Percentiles rank a stretch among this genome's conserved stretches.
phyloP scores from a whole-genome alignment of 2,113 vertebrate genomes.

The Nycticorax nycticorax region DNA sequence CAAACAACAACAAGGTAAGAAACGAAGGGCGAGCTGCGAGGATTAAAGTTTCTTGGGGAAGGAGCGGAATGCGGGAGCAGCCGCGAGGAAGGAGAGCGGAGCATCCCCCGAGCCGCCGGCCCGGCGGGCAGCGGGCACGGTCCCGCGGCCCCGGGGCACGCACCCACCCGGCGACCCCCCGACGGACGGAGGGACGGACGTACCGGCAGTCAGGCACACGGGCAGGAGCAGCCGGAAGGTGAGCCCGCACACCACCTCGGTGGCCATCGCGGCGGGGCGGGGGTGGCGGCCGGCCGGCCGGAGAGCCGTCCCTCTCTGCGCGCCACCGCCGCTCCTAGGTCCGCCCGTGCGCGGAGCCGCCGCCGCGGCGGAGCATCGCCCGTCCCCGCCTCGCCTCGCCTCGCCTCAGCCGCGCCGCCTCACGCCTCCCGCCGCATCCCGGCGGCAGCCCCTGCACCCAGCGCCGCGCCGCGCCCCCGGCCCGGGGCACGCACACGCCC shows the following conservation, averaged over 20 bases:
- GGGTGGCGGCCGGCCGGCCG: constrained; percentile 31
- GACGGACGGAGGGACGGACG: constrained; percentile 66
- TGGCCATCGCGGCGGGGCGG: constrained; percentile 82
- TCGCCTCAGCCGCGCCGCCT: constrained; percentile 45
- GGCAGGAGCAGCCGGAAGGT: constrained; percentile 94
- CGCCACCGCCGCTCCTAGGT: constrained; percentile 63
- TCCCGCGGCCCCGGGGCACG: not conserved
- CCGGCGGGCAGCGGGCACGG: not conserved
- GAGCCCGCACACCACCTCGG: constrained; percentile 92
- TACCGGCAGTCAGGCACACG: constrained; percentile 90
- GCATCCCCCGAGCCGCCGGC: not conserved
- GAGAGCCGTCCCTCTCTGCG: not conserved
- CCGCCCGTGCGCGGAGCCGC: constrained; percentile 62
- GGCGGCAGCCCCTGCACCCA: constrained; percentile 19
- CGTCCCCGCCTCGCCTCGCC: not conserved
- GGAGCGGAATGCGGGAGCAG: fast-evolving
- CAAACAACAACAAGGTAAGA: not conserved
- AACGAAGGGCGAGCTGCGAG: not conserved
- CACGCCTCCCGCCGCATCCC: constrained; percentile 49
- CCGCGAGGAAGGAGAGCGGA: not conserved
- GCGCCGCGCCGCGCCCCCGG: not conserved
- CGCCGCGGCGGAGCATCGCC: constrained; percentile 58
- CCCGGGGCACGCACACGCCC: constrained; percentile 71
- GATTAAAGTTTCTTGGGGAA: not conserved
- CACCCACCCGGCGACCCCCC: not conserved